These are phyloP conservation scores for Hippopotamus amphibius DNA, from an alignment of 2,113 vertebrate genomes.

Conservation along the genomic window DNA sequence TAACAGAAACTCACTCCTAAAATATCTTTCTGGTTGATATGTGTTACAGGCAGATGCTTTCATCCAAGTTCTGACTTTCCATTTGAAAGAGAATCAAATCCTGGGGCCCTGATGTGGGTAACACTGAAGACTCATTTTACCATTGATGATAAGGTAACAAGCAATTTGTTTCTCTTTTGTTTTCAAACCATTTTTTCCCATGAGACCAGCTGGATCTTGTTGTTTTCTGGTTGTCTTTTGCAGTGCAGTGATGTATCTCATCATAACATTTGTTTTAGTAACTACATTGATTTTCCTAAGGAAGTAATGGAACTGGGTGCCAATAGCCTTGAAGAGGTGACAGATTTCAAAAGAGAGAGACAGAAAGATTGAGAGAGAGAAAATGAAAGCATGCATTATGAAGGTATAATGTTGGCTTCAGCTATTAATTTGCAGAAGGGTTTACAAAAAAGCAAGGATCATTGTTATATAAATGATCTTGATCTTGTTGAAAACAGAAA, in stretches of 20 bases:
- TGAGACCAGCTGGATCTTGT: background rate
- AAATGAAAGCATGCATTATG: background rate
- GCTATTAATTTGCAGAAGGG: background rate
- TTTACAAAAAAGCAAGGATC: background rate
- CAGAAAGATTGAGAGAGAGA: background rate
- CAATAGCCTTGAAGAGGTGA: background rate
- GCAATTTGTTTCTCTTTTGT: background rate
- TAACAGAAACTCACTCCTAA: background rate
- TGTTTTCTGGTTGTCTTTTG: background rate
- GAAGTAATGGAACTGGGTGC: background rate
- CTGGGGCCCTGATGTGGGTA: background rate
- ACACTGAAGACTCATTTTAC: background rate
- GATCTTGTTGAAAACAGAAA: background rate
- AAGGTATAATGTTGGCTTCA: background rate
- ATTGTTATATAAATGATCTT: background rate
- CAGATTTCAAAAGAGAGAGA: background rate
- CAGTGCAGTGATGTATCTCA: background rate
- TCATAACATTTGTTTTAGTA: background rate
- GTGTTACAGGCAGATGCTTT: background rate
- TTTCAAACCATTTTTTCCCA: constrained; percentile 29
- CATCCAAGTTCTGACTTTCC: background rate
- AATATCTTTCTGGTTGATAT: background rate
- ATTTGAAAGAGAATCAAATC: background rate
- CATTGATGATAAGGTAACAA: background rate
- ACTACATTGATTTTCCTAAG: background rate